Evolutionary conservation across 2,797 vertebrate species (phyloP), one percentile per base, ranked within the genome.

Genomic region (Serranus cabrilla): DNA sequence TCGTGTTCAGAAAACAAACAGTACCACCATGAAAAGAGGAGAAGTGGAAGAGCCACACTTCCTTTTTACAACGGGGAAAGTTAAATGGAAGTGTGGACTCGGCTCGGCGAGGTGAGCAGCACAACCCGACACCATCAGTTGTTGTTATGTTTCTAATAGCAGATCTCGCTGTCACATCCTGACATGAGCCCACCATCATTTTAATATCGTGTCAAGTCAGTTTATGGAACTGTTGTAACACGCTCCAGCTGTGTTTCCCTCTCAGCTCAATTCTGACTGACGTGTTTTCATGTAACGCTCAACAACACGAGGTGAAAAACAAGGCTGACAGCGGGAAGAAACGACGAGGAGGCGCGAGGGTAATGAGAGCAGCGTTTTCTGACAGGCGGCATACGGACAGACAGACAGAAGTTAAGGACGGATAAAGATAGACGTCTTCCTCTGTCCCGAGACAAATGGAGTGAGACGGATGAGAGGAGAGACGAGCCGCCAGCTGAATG

Each of bases 321-420:
- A 27, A 59, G 69, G 25, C n/a, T 55, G 72, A 84, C 82, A 57
- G 13, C 13, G 45, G n/a, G n/a, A 46, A 64, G 58, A 62, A 58
- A 76, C 31, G 69, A 85, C 47, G 65, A 60, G 23, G 50, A 77
- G 74, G 60, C 27, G 47, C 49, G 3, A 12, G 47, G 39, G 16
- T 65, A 85, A 84, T 71, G 39, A 58, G 80, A 84, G 37, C 71
- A 61, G 80, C 82, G 82, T 79, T 78, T 59, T 60, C 71, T 69
- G 72, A 78, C 57, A 13, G 71, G 42, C 47, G 43, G 42, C 10
- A 2, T 31, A 52, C 4, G 20, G 66, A 71, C 14, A 55, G 52
- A 69, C 8, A 68, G 49, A 21, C 34, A 74, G 37, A 60, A 61
- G 50, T 25, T 3, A 23, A 71, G 45, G 61, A 57, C 6, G 7